Conservation (phyloP, 2,888 invertebrate genomes). For the Nomada fabriciana region DNA sequence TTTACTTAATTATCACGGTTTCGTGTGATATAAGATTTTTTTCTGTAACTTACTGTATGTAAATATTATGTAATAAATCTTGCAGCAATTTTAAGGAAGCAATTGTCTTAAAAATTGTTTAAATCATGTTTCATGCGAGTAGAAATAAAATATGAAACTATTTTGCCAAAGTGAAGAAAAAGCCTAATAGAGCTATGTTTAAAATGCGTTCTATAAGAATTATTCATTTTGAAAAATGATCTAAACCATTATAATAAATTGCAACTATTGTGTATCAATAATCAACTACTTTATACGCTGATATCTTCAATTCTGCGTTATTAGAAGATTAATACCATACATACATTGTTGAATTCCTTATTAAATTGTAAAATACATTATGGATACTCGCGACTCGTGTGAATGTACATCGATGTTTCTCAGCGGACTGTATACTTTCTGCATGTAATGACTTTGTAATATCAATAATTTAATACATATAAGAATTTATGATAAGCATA, state of each 20-base stretch:
- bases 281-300: conserved; percentile 59
- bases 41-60: conserved; percentile 30
- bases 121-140: conserved; percentile 24
- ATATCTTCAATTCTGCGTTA: conserved; percentile 67
- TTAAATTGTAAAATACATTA: conserved; percentile 63
- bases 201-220: conserved; percentile 41
- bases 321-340: conserved; percentile 48
- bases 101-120: conserved; percentile 25
- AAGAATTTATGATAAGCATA: conserved; percentile 39
- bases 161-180: conserved; percentile 31
- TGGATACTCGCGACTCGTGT: conserved; percentile 52
- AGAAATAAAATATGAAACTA: conserved; percentile 28
- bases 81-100: neutral
- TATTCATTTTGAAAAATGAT: conserved; percentile 41
- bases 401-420: conserved; percentile 55
- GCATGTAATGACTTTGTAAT: conserved; percentile 63
- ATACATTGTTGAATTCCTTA: conserved; percentile 60
- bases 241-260: conserved; percentile 14
- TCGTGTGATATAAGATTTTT: neutral
- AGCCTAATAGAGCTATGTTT: conserved; percentile 7
- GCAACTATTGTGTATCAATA: conserved; percentile 25
- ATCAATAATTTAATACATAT: conserved; percentile 51
- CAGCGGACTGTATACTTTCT: conserved; percentile 48
- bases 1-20: conserved; percentile 15
- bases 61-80: conserved; percentile 47